phyloP scores from a whole-genome alignment of 2,113 vertebrate genomes.

The Nestor notabilis region DNA sequence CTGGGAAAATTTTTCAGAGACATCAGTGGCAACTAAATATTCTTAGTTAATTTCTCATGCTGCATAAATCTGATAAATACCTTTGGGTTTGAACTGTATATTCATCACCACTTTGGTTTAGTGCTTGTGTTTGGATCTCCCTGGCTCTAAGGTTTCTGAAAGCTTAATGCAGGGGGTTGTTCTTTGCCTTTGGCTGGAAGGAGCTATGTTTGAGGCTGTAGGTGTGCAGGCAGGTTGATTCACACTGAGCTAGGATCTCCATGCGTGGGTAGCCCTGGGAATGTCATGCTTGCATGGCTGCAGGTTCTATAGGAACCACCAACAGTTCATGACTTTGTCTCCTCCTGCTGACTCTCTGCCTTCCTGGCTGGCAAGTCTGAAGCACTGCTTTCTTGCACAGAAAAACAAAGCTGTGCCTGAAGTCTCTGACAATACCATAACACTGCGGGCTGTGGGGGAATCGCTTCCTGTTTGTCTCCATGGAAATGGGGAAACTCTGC shows the following conservation, averaged over 20 bases:
- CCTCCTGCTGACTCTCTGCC: not conserved
- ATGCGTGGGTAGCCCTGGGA: fast-evolving
- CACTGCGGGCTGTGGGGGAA: fast-evolving
- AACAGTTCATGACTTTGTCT: not conserved
- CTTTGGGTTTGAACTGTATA: not conserved
- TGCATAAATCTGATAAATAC: not conserved
- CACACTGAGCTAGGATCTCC: not conserved
- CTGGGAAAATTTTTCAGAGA: not conserved
- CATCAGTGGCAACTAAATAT: not conserved
- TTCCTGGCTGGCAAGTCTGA: not conserved
- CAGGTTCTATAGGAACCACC: not conserved
- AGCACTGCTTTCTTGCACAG: not conserved
- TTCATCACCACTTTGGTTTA: not conserved
- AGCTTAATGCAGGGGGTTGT: not conserved
- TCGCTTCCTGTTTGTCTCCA: not conserved
- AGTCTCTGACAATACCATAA: not conserved
- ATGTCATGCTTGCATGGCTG: not conserved
- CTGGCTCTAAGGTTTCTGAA: not conserved
- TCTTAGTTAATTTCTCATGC: not conserved
- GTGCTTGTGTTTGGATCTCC: not conserved
- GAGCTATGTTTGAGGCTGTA: not conserved
- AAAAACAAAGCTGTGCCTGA: not conserved
- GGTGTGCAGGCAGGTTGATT: not conserved
- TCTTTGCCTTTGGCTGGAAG: not conserved
- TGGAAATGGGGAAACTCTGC: not conserved